Evolutionary conservation across 2,888 invertebrate species (phyloP), one percentile per base, ranked within the genome.

Genomic region (Eristalis pertinax): DNA sequence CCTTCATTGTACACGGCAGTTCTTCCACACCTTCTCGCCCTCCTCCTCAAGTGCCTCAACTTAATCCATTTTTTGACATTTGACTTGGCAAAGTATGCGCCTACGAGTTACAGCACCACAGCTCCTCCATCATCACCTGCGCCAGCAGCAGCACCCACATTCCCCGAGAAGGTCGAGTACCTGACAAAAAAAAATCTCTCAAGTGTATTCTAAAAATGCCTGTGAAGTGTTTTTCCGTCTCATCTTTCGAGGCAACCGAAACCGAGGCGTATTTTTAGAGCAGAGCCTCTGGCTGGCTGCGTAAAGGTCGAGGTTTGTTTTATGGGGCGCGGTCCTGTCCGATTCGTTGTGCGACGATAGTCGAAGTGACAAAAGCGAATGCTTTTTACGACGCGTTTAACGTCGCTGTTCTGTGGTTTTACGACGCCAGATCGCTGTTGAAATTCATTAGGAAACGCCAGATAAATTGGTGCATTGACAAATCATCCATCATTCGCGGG

Each of bases 151-250:
- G 65, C 60, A 19, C 13, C 13, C 11, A 60, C 60, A 73, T 79
- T 79, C 72, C 41, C 68, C 60, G 10, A 62, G 73, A 80, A 80
- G 80, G 73, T 80, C 80, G 74, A 74, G 80, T 56, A 56, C 26
- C 41, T 80, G 79, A 79, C 67, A 62, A 32, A 70, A 43, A 10
- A 26, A 70, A 43, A 10, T 60, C 26, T 24, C 38, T 58, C 58
- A 78, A 70, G 70, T 64, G 35, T 74, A 43, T 19, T 72, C 70
- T 78, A 65, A 72, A 78, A 72, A 29, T 58, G 77, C 35, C 35
- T 64, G 22, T 68, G 15, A 72, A 79, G 65, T 79, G 58, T 22
- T 72, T 62, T 24, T 32, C 24, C 1, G 19, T 24, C 24, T 8
- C 26, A 24, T 60, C 11, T 60, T 26, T 56, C 15, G 11, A 24